Base-by-base conservation (phyloP, 2,797 vertebrate species). In the Manis crassicaudata region DNA sequence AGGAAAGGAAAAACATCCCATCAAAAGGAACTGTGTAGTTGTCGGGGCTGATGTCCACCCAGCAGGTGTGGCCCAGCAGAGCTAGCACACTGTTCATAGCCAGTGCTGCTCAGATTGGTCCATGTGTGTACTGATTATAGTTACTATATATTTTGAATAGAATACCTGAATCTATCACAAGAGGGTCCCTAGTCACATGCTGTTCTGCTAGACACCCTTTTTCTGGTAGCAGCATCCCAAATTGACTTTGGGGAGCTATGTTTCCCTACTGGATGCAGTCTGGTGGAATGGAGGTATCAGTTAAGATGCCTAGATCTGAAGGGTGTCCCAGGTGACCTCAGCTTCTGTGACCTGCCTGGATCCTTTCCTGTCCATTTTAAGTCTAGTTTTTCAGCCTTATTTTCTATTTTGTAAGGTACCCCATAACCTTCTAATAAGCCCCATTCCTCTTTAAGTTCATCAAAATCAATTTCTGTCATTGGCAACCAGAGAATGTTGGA, bases 111-210 rank as follows among this genome's bases (percentile, higher is more conserved):
- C 56, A 17, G 67, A 25, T 0, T 0, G 12, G 1, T 8, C 14
- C 2, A 17, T 2, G 10, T 50, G 25, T 3, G 0, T 0, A 14
- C 3, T 0, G 11, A 46, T 12, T 46, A 10, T 46, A 5, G 29
- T n/a, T 17, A 21, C 4, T 35, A 21, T 35, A 18, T 1, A 4
- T 63, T 79, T 11, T 10, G 21, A 43, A 27, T 1, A 0, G 10
- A 11, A 27, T 8, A 35, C 37, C 32, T 4, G 18, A 32, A 11
- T 18, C 62, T 2, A 17, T n/a, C 32, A 25, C 20, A 14, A 72
- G 11, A 27, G 11, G 13, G 14, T 1, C 46, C 46, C 46, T 46
- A 7, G 29, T 37, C 67, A 25, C 0, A 8, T 27, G n/a, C 20
- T 16, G 11, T 6, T 50, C 29, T 5, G 23, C 23, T 35, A 10